These are phyloP conservation scores for Bungarus multicinctus DNA, from an alignment of 2,113 vertebrate species.

Conservation along the genomic window DNA sequence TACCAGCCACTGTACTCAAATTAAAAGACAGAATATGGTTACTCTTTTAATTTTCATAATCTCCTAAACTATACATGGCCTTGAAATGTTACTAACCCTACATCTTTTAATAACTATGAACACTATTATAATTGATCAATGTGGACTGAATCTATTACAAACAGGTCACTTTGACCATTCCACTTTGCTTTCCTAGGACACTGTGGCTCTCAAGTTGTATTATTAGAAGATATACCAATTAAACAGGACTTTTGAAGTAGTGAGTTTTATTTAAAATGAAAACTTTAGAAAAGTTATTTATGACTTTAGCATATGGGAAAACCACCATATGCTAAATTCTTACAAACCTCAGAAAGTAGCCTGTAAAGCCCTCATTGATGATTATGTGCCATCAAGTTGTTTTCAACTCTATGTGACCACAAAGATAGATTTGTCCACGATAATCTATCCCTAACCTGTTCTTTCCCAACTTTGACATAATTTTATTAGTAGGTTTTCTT, in stretches of 20 bases:
- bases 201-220: not conserved
- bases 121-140: not conserved
- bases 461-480: not conserved
- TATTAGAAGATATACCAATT: not conserved
- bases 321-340: not conserved
- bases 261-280: not conserved
- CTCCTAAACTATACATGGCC: not conserved
- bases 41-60: not conserved
- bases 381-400: not conserved
- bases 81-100: not conserved
- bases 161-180: not conserved
- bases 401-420: not conserved
- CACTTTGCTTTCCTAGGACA: not conserved
- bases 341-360: not conserved
- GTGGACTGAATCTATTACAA: not conserved
- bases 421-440: not conserved
- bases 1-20: not conserved
- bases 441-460: not conserved
- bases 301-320: not conserved
- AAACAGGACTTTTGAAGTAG: not conserved
- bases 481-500: not conserved
- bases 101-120: not conserved
- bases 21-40: not conserved
- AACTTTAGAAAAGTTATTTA: not conserved
- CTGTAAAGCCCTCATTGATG: not conserved